Percentiles rank a stretch among this genome's conserved stretches.
phyloP scores from a whole-genome alignment of 2,888 invertebrate genomes.

The Callyntrura guangdongensis region DNA sequence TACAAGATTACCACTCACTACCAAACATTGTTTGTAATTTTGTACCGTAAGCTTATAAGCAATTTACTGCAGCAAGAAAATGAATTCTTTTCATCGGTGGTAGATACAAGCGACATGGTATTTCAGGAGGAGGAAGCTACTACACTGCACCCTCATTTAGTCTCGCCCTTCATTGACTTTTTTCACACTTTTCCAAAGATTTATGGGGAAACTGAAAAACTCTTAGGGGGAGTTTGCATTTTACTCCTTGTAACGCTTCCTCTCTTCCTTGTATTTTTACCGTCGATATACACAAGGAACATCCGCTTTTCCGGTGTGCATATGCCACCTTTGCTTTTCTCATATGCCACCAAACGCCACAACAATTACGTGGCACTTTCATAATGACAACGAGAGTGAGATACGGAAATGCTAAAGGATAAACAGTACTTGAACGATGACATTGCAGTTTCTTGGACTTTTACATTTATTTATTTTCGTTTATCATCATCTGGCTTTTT shows the following conservation, averaged over 20 bases:
- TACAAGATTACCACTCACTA: not conserved
- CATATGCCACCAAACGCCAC: conserved; percentile 45
- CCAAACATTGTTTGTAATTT: not conserved
- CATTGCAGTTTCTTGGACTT: conserved; percentile 53
- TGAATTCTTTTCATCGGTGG: too few relatives aligned
- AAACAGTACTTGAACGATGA: conserved; percentile 35
- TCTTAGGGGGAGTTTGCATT: conserved; percentile 64
- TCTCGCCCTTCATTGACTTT: conserved; percentile 63
- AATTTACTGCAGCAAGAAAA: too few relatives aligned
- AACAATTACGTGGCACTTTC: conserved; percentile 15
- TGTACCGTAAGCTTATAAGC: not conserved
- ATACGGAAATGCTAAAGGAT: not conserved
- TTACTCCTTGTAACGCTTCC: conserved; percentile 45
- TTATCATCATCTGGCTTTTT: conserved; percentile 10
- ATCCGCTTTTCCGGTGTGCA: conserved; percentile 52
- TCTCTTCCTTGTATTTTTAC: not conserved
- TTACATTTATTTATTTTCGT: not conserved
- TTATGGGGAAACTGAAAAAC: conserved; percentile 60
- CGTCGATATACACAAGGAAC: not conserved
- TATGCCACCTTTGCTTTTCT: too few relatives aligned
- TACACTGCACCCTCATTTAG: conserved; percentile 39
- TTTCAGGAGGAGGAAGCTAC: too few relatives aligned
- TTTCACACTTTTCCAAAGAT: conserved; percentile 58
- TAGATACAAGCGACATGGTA: too few relatives aligned
- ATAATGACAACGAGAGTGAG: not conserved